Conservation (phyloP, 1,140 invertebrate species). For the Phortica variegata region DNA sequence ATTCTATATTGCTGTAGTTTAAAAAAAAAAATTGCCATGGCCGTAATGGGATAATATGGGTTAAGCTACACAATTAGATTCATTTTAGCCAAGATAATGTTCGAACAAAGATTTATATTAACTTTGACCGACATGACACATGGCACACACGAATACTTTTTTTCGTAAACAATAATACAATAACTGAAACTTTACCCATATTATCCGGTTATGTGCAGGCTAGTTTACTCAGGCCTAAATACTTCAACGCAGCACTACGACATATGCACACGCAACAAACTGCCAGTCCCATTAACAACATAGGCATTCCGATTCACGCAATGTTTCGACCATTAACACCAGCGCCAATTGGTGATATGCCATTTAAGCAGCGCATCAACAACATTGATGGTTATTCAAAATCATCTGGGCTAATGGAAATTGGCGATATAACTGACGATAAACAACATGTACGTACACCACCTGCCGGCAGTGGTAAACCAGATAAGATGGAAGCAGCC, state of each 20-base stretch:
- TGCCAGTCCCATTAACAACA: background rate
- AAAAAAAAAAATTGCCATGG: too few relatives aligned
- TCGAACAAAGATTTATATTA: too few relatives aligned
- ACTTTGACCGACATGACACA: too few relatives aligned
- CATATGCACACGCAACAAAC: constrained; percentile 8
- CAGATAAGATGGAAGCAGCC: constrained; percentile 67
- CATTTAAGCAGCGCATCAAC: constrained; percentile 8
- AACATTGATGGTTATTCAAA: constrained; percentile 48
- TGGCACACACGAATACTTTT: too few relatives aligned
- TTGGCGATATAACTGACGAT: constrained; percentile 34
- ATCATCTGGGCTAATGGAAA: constrained; percentile 36
- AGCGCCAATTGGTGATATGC: constrained; percentile 33
- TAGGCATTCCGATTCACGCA: constrained; percentile 3
- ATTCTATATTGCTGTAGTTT: constrained; percentile 1
- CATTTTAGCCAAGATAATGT: too few relatives aligned
- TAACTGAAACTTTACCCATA: constrained; percentile 45
- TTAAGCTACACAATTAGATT: constrained; percentile 33
- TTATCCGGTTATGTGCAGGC: constrained; percentile 55
- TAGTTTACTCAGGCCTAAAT: constrained; percentile 19
- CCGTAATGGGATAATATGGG: constrained; percentile 57
- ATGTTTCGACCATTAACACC: background rate
- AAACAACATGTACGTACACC: constrained; percentile 10
- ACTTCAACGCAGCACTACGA: constrained; percentile 2
- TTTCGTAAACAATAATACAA: constrained; percentile 18
- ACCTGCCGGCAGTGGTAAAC: constrained; percentile 29